A percentile compares a stretch with the other conserved stretches of the same genome.
Evolutionary conservation across 2,113 vertebrate genomes (phyloP).

Genomic region (Apteryx mantelli): DNA sequence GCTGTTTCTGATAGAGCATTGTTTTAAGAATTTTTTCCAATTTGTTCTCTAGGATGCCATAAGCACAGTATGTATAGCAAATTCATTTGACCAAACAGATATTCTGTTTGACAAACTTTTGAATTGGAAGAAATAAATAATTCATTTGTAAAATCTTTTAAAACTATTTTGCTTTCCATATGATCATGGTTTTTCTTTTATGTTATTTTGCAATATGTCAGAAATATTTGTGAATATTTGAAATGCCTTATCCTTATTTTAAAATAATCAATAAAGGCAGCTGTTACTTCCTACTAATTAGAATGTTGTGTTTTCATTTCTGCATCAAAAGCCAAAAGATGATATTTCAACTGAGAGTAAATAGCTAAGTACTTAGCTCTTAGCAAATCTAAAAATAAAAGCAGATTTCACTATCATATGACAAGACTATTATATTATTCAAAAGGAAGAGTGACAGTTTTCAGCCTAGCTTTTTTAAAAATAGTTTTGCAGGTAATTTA

Average conservation of each 20-base stretch:
- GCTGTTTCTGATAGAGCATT: neutral
- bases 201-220: neutral
- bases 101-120: neutral
- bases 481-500: neutral
- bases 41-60: neutral
- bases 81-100: neutral
- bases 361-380: neutral
- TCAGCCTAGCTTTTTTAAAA: neutral
- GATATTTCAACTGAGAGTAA: neutral
- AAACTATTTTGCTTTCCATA: neutral
- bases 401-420: neutral
- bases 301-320: constrained; percentile 1
- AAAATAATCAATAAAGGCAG: constrained; percentile 53
- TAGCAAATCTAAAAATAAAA: neutral
- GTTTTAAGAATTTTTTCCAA: neutral
- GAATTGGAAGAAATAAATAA: neutral
- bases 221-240: constrained; percentile 53
- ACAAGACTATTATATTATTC: neutral
- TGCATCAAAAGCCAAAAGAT: neutral
- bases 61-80: neutral
- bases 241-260: constrained; percentile 32
- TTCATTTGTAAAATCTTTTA: neutral
- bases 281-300: constrained; percentile 2
- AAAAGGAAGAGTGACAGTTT: neutral
- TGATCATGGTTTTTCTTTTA: neutral